Percentiles rank a stretch among this genome's conserved stretches.
phyloP scores from a whole-genome alignment of 1,140 invertebrate genomes.

The Carcinoscorpius rotundicauda region DNA sequence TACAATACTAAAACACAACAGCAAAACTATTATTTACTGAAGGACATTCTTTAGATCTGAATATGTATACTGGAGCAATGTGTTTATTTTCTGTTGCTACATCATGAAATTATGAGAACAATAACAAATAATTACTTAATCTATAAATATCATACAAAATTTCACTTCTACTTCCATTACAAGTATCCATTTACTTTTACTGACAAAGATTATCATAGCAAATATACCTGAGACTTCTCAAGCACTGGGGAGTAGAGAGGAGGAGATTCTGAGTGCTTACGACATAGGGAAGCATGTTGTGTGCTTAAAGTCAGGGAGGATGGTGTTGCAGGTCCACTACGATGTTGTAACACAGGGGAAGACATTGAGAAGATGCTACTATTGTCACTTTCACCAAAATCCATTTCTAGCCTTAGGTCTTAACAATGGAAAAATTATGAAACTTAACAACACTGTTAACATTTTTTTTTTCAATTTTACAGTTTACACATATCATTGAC shows the following conservation, averaged over 20 bases:
- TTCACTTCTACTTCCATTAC: not conserved
- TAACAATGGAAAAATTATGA: too few relatives aligned
- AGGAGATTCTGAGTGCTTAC: conserved; percentile 37
- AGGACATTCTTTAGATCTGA: too few relatives aligned
- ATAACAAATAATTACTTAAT: not conserved
- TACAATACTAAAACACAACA: too few relatives aligned
- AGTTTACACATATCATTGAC: too few relatives aligned
- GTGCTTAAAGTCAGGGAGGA: conserved; percentile 32
- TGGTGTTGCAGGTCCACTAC: not conserved
- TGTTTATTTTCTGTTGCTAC: too few relatives aligned
- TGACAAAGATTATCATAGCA: not conserved
- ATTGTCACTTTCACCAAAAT: not conserved
- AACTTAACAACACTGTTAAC: too few relatives aligned
- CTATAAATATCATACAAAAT: not conserved
- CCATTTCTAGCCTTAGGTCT: too few relatives aligned
- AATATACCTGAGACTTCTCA: conserved; percentile 32
- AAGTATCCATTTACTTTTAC: not conserved
- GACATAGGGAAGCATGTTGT: conserved; percentile 42
- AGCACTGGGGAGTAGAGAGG: conserved; percentile 36
- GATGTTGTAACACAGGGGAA: not conserved
- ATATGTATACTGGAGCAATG: too few relatives aligned
- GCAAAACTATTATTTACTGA: too few relatives aligned
- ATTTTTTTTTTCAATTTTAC: too few relatives aligned
- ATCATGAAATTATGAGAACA: too few relatives aligned
- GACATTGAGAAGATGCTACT: not conserved